A percentile compares a stretch with the other conserved stretches of the same genome.
phyloP scores from a whole-genome alignment of 2,113 vertebrate genomes.

The Alligator mississippiensis region DNA sequence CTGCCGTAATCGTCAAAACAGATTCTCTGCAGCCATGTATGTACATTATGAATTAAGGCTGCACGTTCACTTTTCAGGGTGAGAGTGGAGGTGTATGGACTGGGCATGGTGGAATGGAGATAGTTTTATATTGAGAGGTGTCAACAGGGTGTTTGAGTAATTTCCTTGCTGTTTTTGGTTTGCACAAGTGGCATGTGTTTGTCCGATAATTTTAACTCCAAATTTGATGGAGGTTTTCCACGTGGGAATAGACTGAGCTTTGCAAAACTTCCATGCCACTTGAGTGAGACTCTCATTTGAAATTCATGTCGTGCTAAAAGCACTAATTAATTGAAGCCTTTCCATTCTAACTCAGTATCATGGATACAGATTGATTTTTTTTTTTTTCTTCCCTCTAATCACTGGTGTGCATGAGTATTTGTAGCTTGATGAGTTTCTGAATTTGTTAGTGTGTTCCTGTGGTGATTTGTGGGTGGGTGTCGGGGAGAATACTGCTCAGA shows the following conservation, averaged over 20 bases:
- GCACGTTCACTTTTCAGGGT: neutral
- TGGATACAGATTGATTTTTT: neutral
- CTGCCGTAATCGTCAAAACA: neutral
- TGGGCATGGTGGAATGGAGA: neutral
- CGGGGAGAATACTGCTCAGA: slow-evolving; percentile 44
- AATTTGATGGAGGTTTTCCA: neutral
- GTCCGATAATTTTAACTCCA: neutral
- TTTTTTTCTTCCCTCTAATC: neutral
- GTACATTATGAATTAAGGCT: neutral
- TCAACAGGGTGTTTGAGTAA: neutral
- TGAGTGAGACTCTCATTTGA: neutral
- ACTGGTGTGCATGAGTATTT: slow-evolving; percentile 13
- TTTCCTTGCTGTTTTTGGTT: neutral
- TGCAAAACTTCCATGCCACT: neutral
- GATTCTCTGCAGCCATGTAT: neutral
- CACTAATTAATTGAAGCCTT: neutral
- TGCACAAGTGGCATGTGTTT: neutral
- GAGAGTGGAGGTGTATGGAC: neutral
- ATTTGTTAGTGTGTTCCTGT: slow-evolving; percentile 49
- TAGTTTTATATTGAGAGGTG: neutral
- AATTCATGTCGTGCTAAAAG: neutral
- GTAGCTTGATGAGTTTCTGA: slow-evolving; percentile 38
- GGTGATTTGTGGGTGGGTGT: slow-evolving; percentile 38
- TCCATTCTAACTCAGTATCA: neutral
- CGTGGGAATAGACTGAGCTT: neutral